Evolutionary conservation across 2,113 vertebrate species (phyloP).

Genomic region (Diadophis punctatus): DNA sequence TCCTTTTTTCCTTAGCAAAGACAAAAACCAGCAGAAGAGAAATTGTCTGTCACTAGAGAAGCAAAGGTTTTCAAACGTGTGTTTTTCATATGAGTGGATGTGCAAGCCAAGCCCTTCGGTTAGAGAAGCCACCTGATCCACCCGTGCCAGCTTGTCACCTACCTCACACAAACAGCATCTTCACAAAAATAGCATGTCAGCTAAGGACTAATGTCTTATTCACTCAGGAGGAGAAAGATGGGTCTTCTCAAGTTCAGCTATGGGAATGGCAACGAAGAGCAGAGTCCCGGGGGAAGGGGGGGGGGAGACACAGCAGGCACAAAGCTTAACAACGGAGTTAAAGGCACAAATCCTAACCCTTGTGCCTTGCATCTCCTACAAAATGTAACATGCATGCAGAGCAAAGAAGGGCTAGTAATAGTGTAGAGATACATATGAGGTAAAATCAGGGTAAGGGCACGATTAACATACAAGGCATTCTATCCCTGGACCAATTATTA

Average conservation of each 20-base stretch:
- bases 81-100: conserved; percentile 38
- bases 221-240: conserved; percentile 55
- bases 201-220: conserved; percentile 50
- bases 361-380: background rate
- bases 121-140: conserved; percentile 58
- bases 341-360: conserved; percentile 52
- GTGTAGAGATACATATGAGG: background rate
- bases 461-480: accelerated
- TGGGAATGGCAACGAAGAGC: conserved; percentile 60
- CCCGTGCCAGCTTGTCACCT: conserved; percentile 55
- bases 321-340: conserved; percentile 47
- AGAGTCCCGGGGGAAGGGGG: conserved; percentile 56
- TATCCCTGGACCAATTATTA: background rate
- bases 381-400: accelerated
- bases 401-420: background rate
- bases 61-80: conserved; percentile 40
- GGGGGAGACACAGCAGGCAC: conserved; percentile 53
- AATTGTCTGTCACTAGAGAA: conserved; percentile 50
- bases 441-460: background rate
- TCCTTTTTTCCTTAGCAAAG: conserved; percentile 90
- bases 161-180: conserved; percentile 53
- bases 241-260: conserved; percentile 37
- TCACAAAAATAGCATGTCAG: conserved; percentile 53
- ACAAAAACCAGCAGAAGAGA: conserved; percentile 48
- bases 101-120: conserved; percentile 60